Conservation (phyloP, 2,113 vertebrate species). For the Caranx ignobilis region DNA sequence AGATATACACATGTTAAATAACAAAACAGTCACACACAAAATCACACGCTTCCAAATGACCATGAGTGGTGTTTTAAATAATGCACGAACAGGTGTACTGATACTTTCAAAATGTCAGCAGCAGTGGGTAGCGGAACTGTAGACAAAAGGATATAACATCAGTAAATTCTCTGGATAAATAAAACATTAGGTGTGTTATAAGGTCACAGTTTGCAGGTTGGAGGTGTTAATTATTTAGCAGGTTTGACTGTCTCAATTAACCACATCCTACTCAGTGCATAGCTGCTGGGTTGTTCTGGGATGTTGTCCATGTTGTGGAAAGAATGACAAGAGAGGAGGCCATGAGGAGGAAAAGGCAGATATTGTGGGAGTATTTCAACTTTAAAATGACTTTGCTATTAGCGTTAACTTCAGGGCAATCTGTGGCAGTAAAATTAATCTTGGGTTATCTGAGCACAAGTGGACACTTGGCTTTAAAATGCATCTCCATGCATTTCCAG, state of each 20-base stretch:
- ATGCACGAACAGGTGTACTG: constrained; percentile 20
- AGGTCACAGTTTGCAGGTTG: constrained; percentile 59
- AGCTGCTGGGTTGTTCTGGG: neutral
- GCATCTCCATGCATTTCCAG: too few relatives aligned
- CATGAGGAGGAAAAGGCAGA: too few relatives aligned
- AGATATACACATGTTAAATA: neutral
- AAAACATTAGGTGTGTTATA: constrained; percentile 56
- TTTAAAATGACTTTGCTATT: neutral
- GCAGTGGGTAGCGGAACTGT: neutral
- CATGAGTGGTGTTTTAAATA: constrained; percentile 38
- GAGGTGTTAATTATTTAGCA: constrained; percentile 68
- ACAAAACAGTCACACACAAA: neutral
- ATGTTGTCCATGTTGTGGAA: neutral
- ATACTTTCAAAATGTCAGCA: constrained; percentile 25
- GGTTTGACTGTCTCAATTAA: constrained; percentile 45
- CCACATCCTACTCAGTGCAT: neutral
- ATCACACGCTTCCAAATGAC: constrained; percentile 11
- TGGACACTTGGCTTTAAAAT: too few relatives aligned
- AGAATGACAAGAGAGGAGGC: neutral
- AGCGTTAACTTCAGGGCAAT: neutral
- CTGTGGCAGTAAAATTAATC: too few relatives aligned
- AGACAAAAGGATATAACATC: constrained; percentile 35
- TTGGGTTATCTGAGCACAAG: too few relatives aligned
- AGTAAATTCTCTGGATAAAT: constrained; percentile 57
- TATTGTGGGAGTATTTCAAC: neutral